Base-by-base conservation (phyloP, 2,888 invertebrate genomes). In the Mesorhabditis spiculigera region DNA sequence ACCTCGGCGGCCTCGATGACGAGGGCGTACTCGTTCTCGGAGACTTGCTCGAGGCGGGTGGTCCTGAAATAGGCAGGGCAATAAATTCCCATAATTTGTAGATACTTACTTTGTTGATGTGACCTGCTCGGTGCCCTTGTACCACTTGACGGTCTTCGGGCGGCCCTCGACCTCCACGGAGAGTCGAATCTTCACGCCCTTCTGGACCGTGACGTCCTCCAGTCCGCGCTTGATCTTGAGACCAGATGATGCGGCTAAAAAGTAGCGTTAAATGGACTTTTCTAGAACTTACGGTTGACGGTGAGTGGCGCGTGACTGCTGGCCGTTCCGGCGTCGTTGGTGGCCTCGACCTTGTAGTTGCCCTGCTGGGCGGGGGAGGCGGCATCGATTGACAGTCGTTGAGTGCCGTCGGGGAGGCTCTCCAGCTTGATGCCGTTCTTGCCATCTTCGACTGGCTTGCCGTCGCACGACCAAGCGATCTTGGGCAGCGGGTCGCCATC, bases 61-160 rank as follows among this genome's bases (percentile, higher is more conserved):
- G 69, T 75, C 8, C 66, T 45, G 58, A 44, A 62, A 58, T 90
- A 90, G 86, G 50, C 63, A 43, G 58, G 45, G 28, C 95, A 93
- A 0, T 28, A 28, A 28, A 28, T 28, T 1, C 28, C 28, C 28
- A 94, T 94, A 79, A 93, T 93, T 5, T 68, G 6, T 78, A 91
- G 90, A 6, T 84, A 79, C 6, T 81, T 28, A 28, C 71, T 44
- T 93, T 92, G 90, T 93, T 93, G 65, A 92, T 90, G 81, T 94
- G 5, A 97, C 86, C 5, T 94, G 95, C 86, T 93, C 92, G 94
- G 95, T 95, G 87, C 97, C 95, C 88, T 84, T 94, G 87, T 92
- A 93, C 95, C 95, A 96, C 87, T 93, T 94, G 78, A 97, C 91
- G 76, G 94, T 93, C 0, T 97, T 96, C 82, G 91, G 91, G 65